Percentiles rank a stretch among this genome's conserved stretches.
Conservation (phyloP, 2,888 invertebrate genomes). For the Sarcophaga rosellei region DNA sequence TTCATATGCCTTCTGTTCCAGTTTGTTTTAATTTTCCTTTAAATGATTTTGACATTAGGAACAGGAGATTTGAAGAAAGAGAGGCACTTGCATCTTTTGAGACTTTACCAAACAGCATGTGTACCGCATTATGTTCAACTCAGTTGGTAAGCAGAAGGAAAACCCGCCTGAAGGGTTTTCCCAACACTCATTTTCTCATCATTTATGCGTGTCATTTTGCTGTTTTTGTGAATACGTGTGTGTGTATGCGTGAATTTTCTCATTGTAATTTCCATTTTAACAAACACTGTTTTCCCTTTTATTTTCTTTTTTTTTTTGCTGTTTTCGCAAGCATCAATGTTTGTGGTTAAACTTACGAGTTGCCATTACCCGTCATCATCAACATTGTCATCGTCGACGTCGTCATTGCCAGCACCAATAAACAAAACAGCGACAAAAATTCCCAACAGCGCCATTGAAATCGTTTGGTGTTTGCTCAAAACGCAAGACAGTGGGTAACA, state of each 20-base stretch:
- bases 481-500: conserved; percentile 33
- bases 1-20: background rate
- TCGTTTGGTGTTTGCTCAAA: conserved; percentile 33
- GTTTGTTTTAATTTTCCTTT: background rate
- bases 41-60: conserved; percentile 13
- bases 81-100: background rate
- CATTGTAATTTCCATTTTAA: conserved; percentile 64
- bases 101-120: conserved; percentile 22
- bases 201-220: conserved; percentile 59
- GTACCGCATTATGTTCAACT: conserved; percentile 51
- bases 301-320: conserved; percentile 24
- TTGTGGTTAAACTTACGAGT: conserved; percentile 65
- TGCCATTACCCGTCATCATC: conserved; percentile 37
- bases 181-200: conserved; percentile 57
- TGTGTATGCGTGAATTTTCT: conserved; percentile 42
- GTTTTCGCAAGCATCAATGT: conserved; percentile 55
- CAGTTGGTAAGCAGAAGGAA: conserved; percentile 45
- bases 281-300: conserved; percentile 37
- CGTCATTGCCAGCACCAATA: conserved; percentile 1
- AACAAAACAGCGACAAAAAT: conserved; percentile 38
- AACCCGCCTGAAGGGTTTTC: conserved; percentile 37
- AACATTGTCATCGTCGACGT: conserved; percentile 16
- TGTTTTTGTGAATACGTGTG: conserved; percentile 24
- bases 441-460: conserved; percentile 43
- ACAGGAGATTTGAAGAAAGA: background rate